Base-by-base conservation (phyloP, 2,797 vertebrate genomes). In the Kryptolebias ocellatus region DNA sequence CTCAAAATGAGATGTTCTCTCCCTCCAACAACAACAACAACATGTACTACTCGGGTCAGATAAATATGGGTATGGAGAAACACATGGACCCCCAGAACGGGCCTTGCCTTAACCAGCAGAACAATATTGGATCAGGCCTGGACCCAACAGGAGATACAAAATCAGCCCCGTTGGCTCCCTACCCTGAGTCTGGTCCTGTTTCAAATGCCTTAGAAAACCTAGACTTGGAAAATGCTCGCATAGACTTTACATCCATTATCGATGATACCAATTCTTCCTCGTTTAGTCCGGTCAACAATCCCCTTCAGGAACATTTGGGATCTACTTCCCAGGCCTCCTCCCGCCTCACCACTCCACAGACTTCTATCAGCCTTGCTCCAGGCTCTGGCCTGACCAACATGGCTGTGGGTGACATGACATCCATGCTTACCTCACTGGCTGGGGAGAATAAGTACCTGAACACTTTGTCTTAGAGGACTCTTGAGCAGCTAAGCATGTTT, bases 381-480 rank as follows among this genome's bases (percentile, higher is more conserved):
- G 91, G 95, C 39, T 80, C 93, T 0, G 89, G 94, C 31, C 88
- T 95, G 54, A 94, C 95, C 80, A 99, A 99, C 93, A 99, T 99
- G 96, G 97, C 96, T 1, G 95, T 99, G 53, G 96, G 96, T 1
- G 98, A 98, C 87, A 97, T 99, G 97, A 98, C 94, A 29, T 96
- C 97, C 82, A 96, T 99, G 94, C 85, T 99, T 82, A 96, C 95
- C 76, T 96, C 96, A 3, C 84, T 99, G 78, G 95, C 96, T n/a
- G 97, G 96, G 56, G 97, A 98, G 80, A 99, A 96, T 86, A 96
- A 99, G 83, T 99, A 97, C 82, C 95, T 99, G 85, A 98, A 96
- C 84, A 96, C 91, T 42, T 80, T 92, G 71, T 92, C 90, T 72
- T 92, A 92, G 71, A 80, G 53, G 60, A 78, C 62, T 37, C 5